Evolutionary conservation across 1,140 invertebrate species (phyloP), one percentile per base, ranked within the genome.

Genomic region (Sogatella furcifera): DNA sequence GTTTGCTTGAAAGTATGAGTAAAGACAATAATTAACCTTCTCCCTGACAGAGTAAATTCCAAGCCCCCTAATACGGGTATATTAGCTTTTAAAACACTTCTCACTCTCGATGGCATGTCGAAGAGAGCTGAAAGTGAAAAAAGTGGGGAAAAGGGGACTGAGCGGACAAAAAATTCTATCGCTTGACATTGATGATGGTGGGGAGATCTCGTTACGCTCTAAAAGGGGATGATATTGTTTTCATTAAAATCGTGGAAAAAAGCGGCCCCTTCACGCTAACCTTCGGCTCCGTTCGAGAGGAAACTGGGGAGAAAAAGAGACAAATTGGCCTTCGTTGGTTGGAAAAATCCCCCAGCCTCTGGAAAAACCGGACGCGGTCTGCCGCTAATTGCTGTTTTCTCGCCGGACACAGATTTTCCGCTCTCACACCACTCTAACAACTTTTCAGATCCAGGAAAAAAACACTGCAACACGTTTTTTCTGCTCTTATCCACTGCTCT

Each of bases 281-380:
- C 46, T 49, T 49, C 17, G 46, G 15, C 46, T 49, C 46, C 46
- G 9, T 49, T 49, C 46, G 21, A 22, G 46, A 17, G 15, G 21
- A 19, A 19, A 49, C 46, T 5, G 11, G 46, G 21, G 46, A 49
- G 46, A 11, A 9, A 49, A 49, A 49, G 46, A 49, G 46, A 49
- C 46, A 49, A 49, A 49, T 49, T 49, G 21, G 15, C 34, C 34
- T 38, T 38, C 11, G 46, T n/a, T 49, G 5, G 46, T 49, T 6
- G 46, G 21, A 49, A 49, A 49, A 49, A 10, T 22, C 46, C 15
- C 46, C 46, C 15, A 11, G 14, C 14, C 46, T 49, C 46, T 49
- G 46, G 46, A 49, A 49, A 49, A 49, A 49, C 46, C 21, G 46
- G 46, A 49, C 46, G 46, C 46, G 46, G 46, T 49, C 46, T 19